Conservation (phyloP, 2,113 vertebrate genomes). For the Phodopus roborovskii region DNA sequence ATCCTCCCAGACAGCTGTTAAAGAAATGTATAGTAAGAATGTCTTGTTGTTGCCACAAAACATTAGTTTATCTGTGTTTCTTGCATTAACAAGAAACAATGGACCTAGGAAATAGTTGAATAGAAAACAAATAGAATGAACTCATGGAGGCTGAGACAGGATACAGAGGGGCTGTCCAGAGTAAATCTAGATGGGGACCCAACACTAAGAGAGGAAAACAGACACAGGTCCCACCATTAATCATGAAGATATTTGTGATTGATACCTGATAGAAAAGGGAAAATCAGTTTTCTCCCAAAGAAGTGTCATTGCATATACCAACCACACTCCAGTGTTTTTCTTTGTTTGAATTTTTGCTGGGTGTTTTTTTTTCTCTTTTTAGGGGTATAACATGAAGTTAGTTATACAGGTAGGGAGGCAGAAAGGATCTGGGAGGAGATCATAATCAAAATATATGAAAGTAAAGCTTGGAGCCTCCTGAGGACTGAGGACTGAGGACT, state of each 20-base stretch:
- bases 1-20: background rate
- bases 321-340: background rate
- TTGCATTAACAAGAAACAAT: background rate
- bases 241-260: background rate
- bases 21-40: conserved; percentile 5
- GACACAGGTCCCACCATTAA: background rate
- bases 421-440: background rate
- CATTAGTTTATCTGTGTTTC: background rate
- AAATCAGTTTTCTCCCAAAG: background rate
- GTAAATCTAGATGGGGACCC: background rate
- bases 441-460: background rate
- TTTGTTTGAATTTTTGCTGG: background rate
- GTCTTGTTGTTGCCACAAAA: background rate
- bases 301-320: background rate
- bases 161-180: background rate
- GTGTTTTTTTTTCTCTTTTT: background rate
- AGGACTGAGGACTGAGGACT: too few relatives aligned
- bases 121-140: background rate
- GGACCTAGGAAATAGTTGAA: background rate
- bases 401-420: background rate
- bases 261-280: background rate
- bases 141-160: background rate
- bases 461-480: too few relatives aligned
- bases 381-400: background rate
- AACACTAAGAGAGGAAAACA: background rate